Evolutionary conservation across 2,797 vertebrate species (phyloP), one percentile per base, ranked within the genome.

Genomic region (Phoeniculus purpureus): DNA sequence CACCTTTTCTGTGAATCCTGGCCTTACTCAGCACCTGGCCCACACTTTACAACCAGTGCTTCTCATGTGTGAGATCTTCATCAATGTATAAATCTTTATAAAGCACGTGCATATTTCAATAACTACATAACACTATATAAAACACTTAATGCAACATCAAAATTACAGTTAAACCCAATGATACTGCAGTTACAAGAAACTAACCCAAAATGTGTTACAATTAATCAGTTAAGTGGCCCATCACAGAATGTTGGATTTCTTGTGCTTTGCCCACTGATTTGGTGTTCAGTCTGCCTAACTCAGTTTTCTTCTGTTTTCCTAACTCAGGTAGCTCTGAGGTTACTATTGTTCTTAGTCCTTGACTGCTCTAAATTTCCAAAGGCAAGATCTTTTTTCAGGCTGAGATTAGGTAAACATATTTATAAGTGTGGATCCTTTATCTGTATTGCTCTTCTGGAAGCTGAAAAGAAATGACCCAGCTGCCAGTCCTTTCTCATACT

Each of bases 21-120:
- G 8, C 32, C 43, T 52, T 7, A 7, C 50, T 61, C 60, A 74
- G 47, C 25, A 68, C 15, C 54, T 37, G 37, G 8, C 15, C 37
- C 26, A 29, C 23, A 48, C 15, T 45, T 71, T 21, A 45, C 15
- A 2, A 25, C 40, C 0, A 0, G 17, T 6, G 6, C 6, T 18
- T 87, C 4, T 0, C 1, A 0, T 13, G 15, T 26, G 21, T 37
- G 26, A 62, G 25, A 25, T 23, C 25, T 48, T 52, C n/a, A n/a
- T 19, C 16, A 54, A 43, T 9, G 6, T 12, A 23, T 19, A 61
- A 52, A 32, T 27, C 17, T 55, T 59, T 40, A 51, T 21, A 61
- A 81, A 81, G 22, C 7, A 6, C 5, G 8, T 11, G 11, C 12
- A 23, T 27, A 20, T 21, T 65, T 12, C n/a, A 68, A 10, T 34